phyloP scores from a whole-genome alignment of 2,113 vertebrate species.

The Leucoraja erinaceus region DNA sequence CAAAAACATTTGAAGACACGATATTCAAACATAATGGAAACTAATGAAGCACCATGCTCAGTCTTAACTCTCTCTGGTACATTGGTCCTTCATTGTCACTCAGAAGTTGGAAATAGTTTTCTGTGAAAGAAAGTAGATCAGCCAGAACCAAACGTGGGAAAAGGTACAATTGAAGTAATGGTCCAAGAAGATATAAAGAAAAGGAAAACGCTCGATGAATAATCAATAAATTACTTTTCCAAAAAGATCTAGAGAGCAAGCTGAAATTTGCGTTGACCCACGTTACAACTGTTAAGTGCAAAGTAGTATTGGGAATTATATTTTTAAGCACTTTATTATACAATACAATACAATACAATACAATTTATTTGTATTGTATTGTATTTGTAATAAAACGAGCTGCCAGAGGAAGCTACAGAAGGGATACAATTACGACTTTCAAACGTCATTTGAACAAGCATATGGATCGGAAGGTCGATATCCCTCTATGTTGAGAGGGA shows the following conservation, averaged over 20 bases:
- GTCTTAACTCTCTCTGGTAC: neutral
- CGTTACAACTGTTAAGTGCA: too few species aligned
- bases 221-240: neutral
- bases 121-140: neutral
- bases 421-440: too few species aligned
- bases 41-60: neutral
- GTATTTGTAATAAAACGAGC: too few species aligned
- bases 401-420: too few species aligned
- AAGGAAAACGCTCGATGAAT: neutral
- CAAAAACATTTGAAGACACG: neutral
- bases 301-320: neutral
- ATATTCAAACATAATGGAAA: neutral
- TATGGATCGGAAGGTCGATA: too few species aligned
- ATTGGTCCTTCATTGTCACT: neutral
- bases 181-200: neutral
- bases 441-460: too few species aligned
- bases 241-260: neutral
- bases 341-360: too few species aligned
- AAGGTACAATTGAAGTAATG: neutral
- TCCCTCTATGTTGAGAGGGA: too few species aligned
- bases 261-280: neutral
- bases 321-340: neutral
- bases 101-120: neutral
- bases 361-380: too few species aligned
- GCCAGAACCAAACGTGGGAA: neutral